Evolutionary conservation across 2,797 vertebrate species (phyloP).

Genomic region (Eurystomus glaucurus): DNA sequence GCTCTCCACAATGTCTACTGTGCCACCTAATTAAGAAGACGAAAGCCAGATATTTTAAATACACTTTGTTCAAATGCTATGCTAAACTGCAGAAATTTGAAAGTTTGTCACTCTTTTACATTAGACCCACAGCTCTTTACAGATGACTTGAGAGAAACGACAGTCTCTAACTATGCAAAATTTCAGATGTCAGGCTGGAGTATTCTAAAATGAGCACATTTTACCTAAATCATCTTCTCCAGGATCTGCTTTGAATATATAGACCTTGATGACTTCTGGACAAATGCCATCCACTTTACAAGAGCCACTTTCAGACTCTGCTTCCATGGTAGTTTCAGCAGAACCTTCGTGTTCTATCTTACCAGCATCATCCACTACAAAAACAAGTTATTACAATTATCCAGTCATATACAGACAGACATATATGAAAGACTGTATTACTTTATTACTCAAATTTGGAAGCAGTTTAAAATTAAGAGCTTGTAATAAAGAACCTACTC

Average conservation of each 20-base stretch:
- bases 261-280: slow-evolving; percentile 98
- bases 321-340: slow-evolving; percentile 92
- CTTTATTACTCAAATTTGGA: slow-evolving; percentile 14
- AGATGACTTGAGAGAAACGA: slow-evolving; percentile 47
- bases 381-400: slow-evolving; percentile 70
- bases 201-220: slow-evolving; percentile 55
- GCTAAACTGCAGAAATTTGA: background rate
- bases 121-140: slow-evolving; percentile 30
- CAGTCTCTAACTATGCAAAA: slow-evolving; percentile 5
- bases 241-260: slow-evolving; percentile 99
- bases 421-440: slow-evolving; percentile 1
- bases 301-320: slow-evolving; percentile 91
- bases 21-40: slow-evolving; percentile 87
- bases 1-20: slow-evolving; percentile 95
- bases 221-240: slow-evolving; percentile 97
- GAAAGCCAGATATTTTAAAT: slow-evolving; percentile 53
- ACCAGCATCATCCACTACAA: slow-evolving; percentile 95
- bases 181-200: slow-evolving; percentile 36
- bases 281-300: slow-evolving; percentile 94
- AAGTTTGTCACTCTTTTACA: background rate
- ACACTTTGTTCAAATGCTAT: background rate
- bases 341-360: slow-evolving; percentile 96
- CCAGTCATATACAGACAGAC: slow-evolving; percentile 42
- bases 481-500: slow-evolving; percentile 27
- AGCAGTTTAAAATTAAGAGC: background rate